A percentile compares a stretch with the other conserved stretches of the same genome.
Conservation (phyloP, 2,888 invertebrate genomes). For the Pecten maximus region DNA sequence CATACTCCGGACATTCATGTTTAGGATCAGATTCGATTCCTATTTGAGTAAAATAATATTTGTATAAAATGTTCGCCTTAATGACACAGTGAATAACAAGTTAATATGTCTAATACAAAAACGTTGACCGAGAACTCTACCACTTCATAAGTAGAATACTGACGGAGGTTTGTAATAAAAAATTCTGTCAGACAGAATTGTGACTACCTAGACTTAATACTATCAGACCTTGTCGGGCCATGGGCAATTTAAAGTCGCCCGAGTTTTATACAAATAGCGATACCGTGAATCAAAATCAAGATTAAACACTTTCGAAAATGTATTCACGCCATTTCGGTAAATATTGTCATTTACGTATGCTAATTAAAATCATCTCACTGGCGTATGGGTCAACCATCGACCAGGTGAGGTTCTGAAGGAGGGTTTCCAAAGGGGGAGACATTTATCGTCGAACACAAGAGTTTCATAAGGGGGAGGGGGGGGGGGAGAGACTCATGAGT, state of each 20-base stretch:
- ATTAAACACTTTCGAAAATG: neutral
- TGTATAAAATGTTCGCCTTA: too few relatives aligned
- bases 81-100: too few relatives aligned
- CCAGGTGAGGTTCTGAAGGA: neutral
- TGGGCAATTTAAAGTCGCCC: neutral
- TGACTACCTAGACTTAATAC: neutral
- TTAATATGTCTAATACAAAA: too few relatives aligned
- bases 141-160: too few relatives aligned
- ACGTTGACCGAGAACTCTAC: too few relatives aligned
- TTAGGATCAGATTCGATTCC: neutral
- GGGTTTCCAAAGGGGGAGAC: neutral
- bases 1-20: neutral
- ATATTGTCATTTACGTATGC: neutral
- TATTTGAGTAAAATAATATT: neutral
- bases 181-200: neutral
- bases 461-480: too few relatives aligned
- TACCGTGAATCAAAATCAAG: neutral
- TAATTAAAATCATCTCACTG: neutral
- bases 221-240: neutral
- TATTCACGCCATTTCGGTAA: conserved; percentile 3
- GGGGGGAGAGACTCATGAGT: too few relatives aligned
- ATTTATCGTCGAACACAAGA: neutral
- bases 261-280: neutral
- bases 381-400: neutral
- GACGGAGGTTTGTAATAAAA: too few relatives aligned